Conservation (phyloP, 2,113 vertebrate genomes). For the Anolis sagrei region DNA sequence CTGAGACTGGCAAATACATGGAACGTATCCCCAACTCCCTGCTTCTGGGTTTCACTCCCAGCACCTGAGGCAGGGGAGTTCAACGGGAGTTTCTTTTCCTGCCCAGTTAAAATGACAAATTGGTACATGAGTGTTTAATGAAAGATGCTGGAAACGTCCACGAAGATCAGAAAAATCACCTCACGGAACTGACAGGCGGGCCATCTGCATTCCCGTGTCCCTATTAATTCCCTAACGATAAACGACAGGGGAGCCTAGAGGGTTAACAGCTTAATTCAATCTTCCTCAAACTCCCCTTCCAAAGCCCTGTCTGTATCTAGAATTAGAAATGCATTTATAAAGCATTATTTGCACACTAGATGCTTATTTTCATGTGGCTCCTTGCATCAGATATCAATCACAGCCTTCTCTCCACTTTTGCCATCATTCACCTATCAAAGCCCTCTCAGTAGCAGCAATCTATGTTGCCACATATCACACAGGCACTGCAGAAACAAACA, state of each 20-base stretch:
- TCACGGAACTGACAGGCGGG: conserved; percentile 78
- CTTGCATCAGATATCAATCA: conserved; percentile 54
- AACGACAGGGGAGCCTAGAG: conserved; percentile 82
- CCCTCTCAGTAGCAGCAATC: not conserved
- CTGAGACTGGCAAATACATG: conserved; percentile 42
- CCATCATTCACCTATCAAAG: not conserved
- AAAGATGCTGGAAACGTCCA: conserved; percentile 79
- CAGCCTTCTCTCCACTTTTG: conserved; percentile 34
- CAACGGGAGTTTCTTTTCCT: conserved; percentile 76
- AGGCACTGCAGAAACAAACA: conserved; percentile 43
- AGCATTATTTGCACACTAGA: conserved; percentile 64
- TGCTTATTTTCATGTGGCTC: conserved; percentile 59
- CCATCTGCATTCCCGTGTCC: conserved; percentile 81
- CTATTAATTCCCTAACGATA: conserved; percentile 83
- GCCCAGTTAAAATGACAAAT: conserved; percentile 82
- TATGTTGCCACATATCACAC: conserved; percentile 45
- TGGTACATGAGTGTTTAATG: conserved; percentile 84
- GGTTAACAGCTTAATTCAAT: conserved; percentile 87
- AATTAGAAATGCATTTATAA: conserved; percentile 76
- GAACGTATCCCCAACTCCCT: conserved; percentile 39
- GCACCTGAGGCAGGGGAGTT: conserved; percentile 74
- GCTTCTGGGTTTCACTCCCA: conserved; percentile 52
- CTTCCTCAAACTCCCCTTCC: conserved; percentile 74
- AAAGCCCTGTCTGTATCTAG: conserved; percentile 68
- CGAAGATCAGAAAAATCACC: conserved; percentile 81